A percentile compares a stretch with the other conserved stretches of the same genome.
These are phyloP conservation scores for Pseudopipra pipra DNA, from an alignment of 2,113 vertebrate genomes.

Conservation along the genomic window DNA sequence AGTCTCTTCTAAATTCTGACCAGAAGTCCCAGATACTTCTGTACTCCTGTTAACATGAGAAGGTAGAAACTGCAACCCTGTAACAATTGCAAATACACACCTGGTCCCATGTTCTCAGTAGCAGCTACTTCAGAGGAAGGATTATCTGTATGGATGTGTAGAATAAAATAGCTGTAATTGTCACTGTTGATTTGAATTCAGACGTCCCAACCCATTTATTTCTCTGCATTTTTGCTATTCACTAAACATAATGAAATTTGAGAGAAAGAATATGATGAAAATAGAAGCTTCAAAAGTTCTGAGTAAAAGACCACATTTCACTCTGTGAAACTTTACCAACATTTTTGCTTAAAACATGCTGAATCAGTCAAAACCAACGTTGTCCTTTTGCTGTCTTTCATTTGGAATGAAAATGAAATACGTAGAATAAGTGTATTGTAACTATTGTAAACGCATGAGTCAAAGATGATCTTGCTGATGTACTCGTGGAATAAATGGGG, in stretches of 20 bases:
- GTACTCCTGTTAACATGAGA: not conserved
- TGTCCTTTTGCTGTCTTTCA: not conserved
- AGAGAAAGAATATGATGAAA: not conserved
- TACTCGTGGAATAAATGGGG: not conserved
- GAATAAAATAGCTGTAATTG: not conserved
- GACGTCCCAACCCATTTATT: not conserved
- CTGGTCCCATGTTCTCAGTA: not conserved
- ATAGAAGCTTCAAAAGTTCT: not conserved
- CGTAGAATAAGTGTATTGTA: not conserved
- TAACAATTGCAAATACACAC: not conserved
- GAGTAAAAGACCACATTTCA: not conserved
- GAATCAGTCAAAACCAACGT: not conserved
- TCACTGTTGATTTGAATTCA: not conserved
- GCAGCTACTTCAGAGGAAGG: not conserved
- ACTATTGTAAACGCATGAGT: not conserved
- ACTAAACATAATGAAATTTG: not conserved
- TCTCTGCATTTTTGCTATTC: not conserved
- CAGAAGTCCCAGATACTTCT: not conserved
- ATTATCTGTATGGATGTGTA: not conserved
- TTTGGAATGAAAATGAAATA: not conserved
- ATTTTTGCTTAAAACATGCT: not conserved
- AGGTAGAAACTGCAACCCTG: not conserved
- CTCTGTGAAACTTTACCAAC: rapidly evolving
- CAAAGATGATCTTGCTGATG: not conserved
- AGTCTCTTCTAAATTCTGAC: not conserved